phyloP scores from a whole-genome alignment of 2,113 vertebrate genomes.

The Alligator sinensis region DNA sequence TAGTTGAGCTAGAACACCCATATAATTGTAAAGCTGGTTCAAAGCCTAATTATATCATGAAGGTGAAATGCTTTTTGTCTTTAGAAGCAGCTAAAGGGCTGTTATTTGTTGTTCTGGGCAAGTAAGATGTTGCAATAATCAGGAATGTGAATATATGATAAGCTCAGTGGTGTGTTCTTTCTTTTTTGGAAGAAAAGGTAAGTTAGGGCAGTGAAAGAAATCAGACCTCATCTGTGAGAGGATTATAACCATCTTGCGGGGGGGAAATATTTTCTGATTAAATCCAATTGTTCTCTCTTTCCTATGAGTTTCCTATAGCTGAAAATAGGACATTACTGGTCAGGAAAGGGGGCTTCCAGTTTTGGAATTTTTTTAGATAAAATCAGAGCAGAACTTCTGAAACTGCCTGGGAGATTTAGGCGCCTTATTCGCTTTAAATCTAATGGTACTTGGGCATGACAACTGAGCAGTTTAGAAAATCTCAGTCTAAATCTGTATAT shows the following conservation, averaged over 20 bases:
- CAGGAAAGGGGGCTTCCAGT: neutral
- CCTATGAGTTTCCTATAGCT: neutral
- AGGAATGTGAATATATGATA: accelerated
- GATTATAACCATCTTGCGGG: neutral
- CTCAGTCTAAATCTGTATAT: neutral
- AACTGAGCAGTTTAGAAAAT: neutral
- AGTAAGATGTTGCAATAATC: neutral
- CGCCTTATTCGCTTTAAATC: neutral
- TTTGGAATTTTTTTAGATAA: neutral
- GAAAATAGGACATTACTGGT: neutral
- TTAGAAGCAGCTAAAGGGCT: neutral
- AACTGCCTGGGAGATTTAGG: neutral
- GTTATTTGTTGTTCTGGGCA: neutral
- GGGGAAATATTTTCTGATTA: neutral
- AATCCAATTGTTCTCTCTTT: neutral
- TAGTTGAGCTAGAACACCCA: neutral
- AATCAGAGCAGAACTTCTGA: neutral
- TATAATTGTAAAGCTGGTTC: accelerated
- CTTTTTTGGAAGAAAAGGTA: too few species aligned
- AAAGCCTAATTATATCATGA: neutral
- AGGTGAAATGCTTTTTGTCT: neutral
- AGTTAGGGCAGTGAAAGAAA: neutral
- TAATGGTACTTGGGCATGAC: neutral
- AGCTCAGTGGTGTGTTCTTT: neutral
- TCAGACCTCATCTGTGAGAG: neutral